Evolutionary conservation across 2,113 vertebrate genomes (phyloP), one percentile per base, ranked within the genome.

Genomic region (Microtus ochrogaster): DNA sequence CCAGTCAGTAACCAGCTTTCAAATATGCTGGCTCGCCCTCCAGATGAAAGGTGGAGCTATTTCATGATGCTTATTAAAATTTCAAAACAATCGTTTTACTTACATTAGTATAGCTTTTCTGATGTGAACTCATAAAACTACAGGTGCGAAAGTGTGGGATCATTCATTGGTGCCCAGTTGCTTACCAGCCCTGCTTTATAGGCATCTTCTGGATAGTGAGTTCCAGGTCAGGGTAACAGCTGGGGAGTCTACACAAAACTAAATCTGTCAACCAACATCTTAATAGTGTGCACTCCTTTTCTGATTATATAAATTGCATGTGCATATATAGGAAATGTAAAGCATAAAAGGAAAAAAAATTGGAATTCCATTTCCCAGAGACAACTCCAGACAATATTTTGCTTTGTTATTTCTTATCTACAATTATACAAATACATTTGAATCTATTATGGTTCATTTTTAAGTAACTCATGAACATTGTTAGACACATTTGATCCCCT

Each of bases 31-130:
- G 41, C 88, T 94, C 68, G 7, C 77, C 21, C 81, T 92, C 89
- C 73, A 90, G 63, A 91, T 92, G 63, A 92, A 83, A 95, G 61
- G 26, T 72, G 81, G 26, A 44, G 61, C 92, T 88, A 68, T 92
- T 92, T 77, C 28, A 52, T 76, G 92, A 83, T 77, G 92, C 87
- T 91, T 93, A 85, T 97, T 97, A 97, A 96, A 91, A 79, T 87
- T 79, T 87, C 36, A 89, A 87, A 28, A 72, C n/a, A 92, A 55
- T 94, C 77, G 84, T 96, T 89, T 94, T 61, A 68, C 74, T 95
- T 92, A 93, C 17, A 58, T 10, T 44, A 47, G 63, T 44, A 21
- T 4, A 74, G 61, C 28, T 85, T 94, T 94, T 92, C 68, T 81
- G 76, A 90, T 36, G 66, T 81, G 17, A 83, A 36, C 70, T 88